phyloP scores from a whole-genome alignment of 1,140 invertebrate genomes.

The Aphelenchoides besseyi region DNA sequence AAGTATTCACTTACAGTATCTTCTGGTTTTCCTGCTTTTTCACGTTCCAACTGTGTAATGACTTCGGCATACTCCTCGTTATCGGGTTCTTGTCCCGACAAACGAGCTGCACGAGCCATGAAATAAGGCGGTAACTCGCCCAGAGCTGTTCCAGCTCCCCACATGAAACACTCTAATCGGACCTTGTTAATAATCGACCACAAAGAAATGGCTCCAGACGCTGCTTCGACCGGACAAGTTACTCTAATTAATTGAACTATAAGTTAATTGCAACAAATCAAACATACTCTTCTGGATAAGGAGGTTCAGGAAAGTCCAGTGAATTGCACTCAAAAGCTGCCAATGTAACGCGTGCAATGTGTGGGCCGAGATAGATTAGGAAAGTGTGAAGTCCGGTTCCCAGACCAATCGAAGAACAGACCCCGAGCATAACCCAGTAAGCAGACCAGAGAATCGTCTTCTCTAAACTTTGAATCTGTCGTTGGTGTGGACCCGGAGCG shows the following conservation, averaged over 20 bases:
- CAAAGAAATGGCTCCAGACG: constrained; percentile 66
- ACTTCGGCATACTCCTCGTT: constrained; percentile 60
- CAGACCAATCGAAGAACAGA: constrained; percentile 91
- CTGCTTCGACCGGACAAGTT: constrained; percentile 63
- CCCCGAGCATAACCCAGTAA: constrained; percentile 91
- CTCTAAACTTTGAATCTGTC: constrained; percentile 55
- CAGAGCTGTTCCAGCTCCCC: constrained; percentile 91
- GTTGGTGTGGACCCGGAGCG: constrained; percentile 51
- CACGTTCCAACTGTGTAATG: constrained; percentile 39
- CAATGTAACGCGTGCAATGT: constrained; percentile 80
- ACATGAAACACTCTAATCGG: constrained; percentile 90
- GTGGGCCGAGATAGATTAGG: constrained; percentile 80
- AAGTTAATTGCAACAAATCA: constrained; percentile 35
- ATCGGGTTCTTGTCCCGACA: constrained; percentile 61
- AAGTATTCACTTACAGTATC: constrained; percentile 14
- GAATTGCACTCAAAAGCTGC: constrained; percentile 94
- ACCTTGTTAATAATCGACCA: constrained; percentile 91
- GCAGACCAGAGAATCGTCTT: constrained; percentile 72
- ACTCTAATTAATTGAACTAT: constrained; percentile 61
- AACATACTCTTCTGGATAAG: constrained; percentile 72
- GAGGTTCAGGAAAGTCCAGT: constrained; percentile 82
- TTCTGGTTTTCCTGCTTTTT: constrained; percentile 5
- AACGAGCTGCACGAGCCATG: constrained; percentile 78
- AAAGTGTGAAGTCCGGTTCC: constrained; percentile 98
- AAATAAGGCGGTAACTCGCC: constrained; percentile 94